These are phyloP conservation scores for Gnathonemus echidnorhynchus DNA, from an alignment of 2,113 vertebrate species.

Conservation along the genomic window DNA sequence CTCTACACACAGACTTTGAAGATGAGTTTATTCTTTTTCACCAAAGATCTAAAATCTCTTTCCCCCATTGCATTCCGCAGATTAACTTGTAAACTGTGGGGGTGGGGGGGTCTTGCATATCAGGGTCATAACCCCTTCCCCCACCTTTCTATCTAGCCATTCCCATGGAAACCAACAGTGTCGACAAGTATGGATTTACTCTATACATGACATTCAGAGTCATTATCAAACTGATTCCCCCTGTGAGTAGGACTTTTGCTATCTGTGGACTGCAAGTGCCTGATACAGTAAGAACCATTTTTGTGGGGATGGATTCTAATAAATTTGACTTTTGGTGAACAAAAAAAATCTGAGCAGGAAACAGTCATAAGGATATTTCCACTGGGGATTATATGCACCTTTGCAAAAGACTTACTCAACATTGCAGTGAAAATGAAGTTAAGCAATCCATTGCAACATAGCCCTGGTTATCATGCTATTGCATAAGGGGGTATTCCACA, in stretches of 20 bases:
- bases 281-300: neutral
- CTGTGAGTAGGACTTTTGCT: neutral
- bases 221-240: neutral
- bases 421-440: neutral
- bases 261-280: neutral
- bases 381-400: neutral
- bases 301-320: neutral
- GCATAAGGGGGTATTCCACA: neutral
- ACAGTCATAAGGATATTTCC: neutral
- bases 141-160: neutral
- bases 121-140: neutral
- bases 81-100: neutral
- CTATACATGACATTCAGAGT: neutral
- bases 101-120: neutral
- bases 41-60: neutral
- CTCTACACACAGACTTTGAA: neutral
- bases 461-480: neutral
- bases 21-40: neutral
- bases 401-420: neutral
- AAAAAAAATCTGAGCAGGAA: neutral
- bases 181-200: neutral
- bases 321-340: neutral
- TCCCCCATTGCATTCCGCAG: neutral
- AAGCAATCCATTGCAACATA: neutral
- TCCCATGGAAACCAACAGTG: neutral